These are phyloP conservation scores for Morone chrysops DNA, from an alignment of 2,113 vertebrate genomes.

Conservation along the genomic window DNA sequence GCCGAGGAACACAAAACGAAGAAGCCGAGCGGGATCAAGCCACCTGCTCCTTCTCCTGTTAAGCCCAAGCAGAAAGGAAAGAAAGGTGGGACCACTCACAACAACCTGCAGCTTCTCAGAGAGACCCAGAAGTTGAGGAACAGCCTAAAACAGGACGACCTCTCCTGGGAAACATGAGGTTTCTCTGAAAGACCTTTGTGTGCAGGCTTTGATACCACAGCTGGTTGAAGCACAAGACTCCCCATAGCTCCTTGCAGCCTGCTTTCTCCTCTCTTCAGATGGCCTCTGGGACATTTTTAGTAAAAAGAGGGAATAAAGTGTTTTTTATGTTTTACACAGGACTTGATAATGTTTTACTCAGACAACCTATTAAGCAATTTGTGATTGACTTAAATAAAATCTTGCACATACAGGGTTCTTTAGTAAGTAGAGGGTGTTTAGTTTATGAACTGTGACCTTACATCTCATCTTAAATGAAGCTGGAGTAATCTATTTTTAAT, in stretches of 20 bases:
- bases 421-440: background rate
- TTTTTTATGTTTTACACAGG: background rate
- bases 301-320: constrained; percentile 17
- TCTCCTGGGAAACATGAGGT: constrained; percentile 87
- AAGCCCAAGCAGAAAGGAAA: constrained; percentile 73
- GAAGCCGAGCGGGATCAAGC: constrained; percentile 65
- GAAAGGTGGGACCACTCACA: constrained; percentile 32
- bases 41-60: constrained; percentile 69
- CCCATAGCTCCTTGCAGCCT: background rate
- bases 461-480: constrained; percentile 11
- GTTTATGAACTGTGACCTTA: constrained; percentile 8
- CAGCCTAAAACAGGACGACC: constrained; percentile 85
- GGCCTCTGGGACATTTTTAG: constrained; percentile 3
- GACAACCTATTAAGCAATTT: background rate
- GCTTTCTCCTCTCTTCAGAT: constrained; percentile 3
- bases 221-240: constrained; percentile 27
- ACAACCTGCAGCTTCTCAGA: constrained; percentile 84
- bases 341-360: constrained; percentile 6
- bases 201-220: constrained; percentile 27
- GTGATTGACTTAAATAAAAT: constrained; percentile 1
- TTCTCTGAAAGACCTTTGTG: background rate
- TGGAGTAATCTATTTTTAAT: constrained; percentile 47
- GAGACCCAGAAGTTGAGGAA: constrained; percentile 87
- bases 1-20: constrained; percentile 34
- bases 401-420: constrained; percentile 11